These are phyloP conservation scores for Drosophila mulleri DNA, from an alignment of 2,888 invertebrate species.

Conservation along the genomic window DNA sequence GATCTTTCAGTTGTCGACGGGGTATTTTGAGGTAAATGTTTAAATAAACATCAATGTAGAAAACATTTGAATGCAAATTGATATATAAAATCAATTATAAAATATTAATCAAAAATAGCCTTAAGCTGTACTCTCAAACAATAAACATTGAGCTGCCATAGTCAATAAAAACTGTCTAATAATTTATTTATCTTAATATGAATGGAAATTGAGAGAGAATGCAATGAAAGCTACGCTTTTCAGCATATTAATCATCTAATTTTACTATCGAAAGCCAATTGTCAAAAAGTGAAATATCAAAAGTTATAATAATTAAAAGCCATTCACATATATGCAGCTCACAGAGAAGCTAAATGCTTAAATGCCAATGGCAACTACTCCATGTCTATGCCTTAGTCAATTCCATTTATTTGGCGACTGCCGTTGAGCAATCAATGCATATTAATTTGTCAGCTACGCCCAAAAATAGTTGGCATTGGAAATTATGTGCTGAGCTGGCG, in stretches of 20 bases:
- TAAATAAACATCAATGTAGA: no score
- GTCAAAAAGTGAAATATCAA: no score
- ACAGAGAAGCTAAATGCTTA: neutral
- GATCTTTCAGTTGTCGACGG: no score
- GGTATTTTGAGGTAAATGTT: no score
- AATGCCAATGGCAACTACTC: neutral
- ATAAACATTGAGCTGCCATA: no score
- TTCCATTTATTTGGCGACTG: constrained; percentile 18
- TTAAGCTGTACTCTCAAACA: no score
- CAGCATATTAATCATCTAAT: neutral
- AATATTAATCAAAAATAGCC: no score
- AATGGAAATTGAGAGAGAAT: neutral
- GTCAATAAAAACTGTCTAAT: no score
- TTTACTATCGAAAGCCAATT: neutral
- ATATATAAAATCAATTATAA: no score
- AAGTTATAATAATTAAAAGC: neutral
- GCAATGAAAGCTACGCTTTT: neutral
- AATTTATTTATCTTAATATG: no score
- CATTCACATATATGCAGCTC: neutral
- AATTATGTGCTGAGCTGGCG: constrained; percentile 58
- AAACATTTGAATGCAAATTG: no score
- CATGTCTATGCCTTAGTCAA: neutral
- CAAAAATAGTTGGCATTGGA: constrained; percentile 54
- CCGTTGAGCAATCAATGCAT: constrained; percentile 48
- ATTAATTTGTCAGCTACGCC: constrained; percentile 68